Percentiles rank a stretch among this genome's conserved stretches.
Conservation (phyloP, 2,797 vertebrate genomes). For the Lutjanus campechanus region DNA sequence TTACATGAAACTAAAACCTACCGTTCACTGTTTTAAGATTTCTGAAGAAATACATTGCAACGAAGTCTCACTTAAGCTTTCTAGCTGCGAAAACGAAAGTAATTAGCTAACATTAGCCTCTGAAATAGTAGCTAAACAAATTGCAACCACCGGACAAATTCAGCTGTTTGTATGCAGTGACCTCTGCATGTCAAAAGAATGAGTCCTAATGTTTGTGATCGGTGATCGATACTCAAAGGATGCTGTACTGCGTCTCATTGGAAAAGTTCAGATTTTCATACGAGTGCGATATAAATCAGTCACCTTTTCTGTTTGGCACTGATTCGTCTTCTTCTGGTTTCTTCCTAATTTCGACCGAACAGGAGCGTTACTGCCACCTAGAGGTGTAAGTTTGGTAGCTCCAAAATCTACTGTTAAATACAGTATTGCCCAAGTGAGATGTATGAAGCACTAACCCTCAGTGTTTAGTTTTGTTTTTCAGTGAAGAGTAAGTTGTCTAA, state of each 20-base stretch:
- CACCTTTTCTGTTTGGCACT: neutral
- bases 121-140: neutral
- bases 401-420: neutral
- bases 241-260: neutral
- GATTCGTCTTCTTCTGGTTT: neutral
- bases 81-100: neutral
- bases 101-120: neutral
- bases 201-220: neutral
- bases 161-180: neutral
- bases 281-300: neutral
- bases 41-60: too few species aligned
- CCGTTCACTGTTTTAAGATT: neutral
- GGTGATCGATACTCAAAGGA: neutral
- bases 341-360: neutral
- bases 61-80: neutral
- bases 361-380: conserved; percentile 20
- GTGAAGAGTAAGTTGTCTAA: neutral
- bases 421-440: neutral
- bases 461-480: neutral
- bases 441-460: neutral
- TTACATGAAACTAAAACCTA: neutral
- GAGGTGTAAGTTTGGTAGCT: neutral
- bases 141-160: neutral
- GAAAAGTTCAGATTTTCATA: neutral
- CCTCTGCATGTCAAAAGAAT: neutral